A percentile compares a stretch with the other conserved stretches of the same genome.
Conservation (phyloP, 2,797 vertebrate genomes). For the Menidia menidia region DNA sequence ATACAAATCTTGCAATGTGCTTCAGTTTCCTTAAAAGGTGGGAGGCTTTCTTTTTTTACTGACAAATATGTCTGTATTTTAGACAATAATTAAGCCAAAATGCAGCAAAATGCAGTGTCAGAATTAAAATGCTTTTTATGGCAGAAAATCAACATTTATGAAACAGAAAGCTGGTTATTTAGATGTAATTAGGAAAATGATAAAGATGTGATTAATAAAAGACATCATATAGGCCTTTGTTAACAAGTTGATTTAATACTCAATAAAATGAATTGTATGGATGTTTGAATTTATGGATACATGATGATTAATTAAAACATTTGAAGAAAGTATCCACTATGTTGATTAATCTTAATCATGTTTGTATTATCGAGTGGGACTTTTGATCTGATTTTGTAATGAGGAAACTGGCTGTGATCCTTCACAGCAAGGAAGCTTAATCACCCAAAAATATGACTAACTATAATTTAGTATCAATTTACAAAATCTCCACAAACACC, state of each 20-base stretch:
- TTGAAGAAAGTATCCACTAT: neutral
- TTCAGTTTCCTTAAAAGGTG: slow-evolving; percentile 21
- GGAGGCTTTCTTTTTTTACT: slow-evolving; percentile 41
- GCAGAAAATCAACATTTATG: slow-evolving; percentile 4
- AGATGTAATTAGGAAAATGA: too few relatives aligned
- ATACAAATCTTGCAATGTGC: slow-evolving; percentile 33
- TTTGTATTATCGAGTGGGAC: neutral
- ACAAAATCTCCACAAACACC: slow-evolving; percentile 1
- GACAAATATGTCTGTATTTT: slow-evolving; percentile 40
- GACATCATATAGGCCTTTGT: too few relatives aligned
- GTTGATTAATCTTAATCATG: slow-evolving; percentile 25
- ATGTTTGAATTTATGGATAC: neutral
- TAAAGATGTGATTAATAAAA: too few relatives aligned
- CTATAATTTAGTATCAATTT: slow-evolving; percentile 8
- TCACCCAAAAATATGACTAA: slow-evolving; percentile 26
- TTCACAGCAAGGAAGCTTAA: neutral
- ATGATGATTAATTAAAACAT: neutral
- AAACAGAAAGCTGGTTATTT: neutral
- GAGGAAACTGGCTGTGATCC: neutral
- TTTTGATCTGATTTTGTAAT: slow-evolving; percentile 36
- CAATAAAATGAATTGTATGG: too few relatives aligned
- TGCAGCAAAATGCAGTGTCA: neutral
- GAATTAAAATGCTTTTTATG: neutral
- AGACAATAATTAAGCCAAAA: too few relatives aligned
- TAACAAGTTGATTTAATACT: too few relatives aligned